These are phyloP conservation scores for Halcyon leucocephala DNA, from an alignment of 2,797 vertebrate species.

Conservation along the genomic window DNA sequence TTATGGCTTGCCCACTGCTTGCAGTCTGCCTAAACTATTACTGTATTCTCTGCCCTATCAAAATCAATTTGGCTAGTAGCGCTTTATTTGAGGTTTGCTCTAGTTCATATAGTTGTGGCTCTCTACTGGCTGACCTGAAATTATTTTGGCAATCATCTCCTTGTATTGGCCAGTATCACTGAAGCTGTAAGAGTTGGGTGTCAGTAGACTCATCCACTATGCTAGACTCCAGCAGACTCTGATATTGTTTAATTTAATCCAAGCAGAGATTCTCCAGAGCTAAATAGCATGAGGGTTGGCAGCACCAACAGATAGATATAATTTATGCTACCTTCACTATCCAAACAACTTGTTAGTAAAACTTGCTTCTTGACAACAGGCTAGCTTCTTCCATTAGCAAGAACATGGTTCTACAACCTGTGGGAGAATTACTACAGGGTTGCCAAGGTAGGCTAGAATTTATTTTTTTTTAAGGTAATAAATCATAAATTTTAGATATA, in stretches of 20 bases:
- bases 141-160: constrained; percentile 3
- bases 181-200: background rate
- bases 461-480: background rate
- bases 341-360: background rate
- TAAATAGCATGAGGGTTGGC: background rate
- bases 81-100: background rate
- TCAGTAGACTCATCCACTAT: background rate
- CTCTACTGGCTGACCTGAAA: background rate
- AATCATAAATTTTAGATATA: constrained; percentile 7
- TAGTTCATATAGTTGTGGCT: background rate
- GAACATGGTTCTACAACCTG: background rate
- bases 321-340: background rate
- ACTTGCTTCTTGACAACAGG: background rate
- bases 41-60: background rate
- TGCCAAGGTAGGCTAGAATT: background rate
- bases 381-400: background rate
- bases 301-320: background rate
- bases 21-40: background rate
- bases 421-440: background rate
- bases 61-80: background rate
- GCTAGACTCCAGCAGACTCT: background rate
- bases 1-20: background rate
- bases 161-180: background rate
- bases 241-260: background rate
- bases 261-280: background rate